These are phyloP conservation scores for Fratercula arctica DNA, from an alignment of 2,797 vertebrate genomes.

Conservation along the genomic window DNA sequence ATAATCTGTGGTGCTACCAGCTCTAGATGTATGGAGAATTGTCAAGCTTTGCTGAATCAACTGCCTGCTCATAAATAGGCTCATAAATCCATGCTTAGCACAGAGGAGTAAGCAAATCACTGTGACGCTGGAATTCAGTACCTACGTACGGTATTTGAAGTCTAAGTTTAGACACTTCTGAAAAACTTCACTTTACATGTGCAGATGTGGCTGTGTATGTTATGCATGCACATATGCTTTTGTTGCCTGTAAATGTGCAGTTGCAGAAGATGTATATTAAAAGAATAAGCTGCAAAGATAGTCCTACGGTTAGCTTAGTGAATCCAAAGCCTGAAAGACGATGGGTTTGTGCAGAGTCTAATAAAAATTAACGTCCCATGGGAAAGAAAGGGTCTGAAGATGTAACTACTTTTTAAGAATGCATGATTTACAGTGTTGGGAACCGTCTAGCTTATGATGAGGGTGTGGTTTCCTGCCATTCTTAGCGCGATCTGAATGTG, in stretches of 20 bases:
- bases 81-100: background rate
- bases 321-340: background rate
- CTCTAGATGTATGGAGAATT: background rate
- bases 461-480: background rate
- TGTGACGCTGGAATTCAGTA: background rate
- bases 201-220: background rate
- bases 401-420: background rate
- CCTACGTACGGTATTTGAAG: background rate
- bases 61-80: background rate
- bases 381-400: background rate
- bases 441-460: background rate
- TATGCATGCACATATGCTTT: background rate
- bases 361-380: background rate
- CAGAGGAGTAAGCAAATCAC: background rate
- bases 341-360: background rate
- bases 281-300: background rate
- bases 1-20: background rate
- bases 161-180: background rate
- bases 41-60: background rate
- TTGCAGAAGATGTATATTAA: rapidly evolving
- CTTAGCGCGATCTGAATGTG: background rate
- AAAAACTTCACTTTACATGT: background rate
- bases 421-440: background rate
- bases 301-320: background rate
- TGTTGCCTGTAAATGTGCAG: background rate